Conservation (phyloP, 1,140 invertebrate genomes). For the Anastrepha ludens region DNA sequence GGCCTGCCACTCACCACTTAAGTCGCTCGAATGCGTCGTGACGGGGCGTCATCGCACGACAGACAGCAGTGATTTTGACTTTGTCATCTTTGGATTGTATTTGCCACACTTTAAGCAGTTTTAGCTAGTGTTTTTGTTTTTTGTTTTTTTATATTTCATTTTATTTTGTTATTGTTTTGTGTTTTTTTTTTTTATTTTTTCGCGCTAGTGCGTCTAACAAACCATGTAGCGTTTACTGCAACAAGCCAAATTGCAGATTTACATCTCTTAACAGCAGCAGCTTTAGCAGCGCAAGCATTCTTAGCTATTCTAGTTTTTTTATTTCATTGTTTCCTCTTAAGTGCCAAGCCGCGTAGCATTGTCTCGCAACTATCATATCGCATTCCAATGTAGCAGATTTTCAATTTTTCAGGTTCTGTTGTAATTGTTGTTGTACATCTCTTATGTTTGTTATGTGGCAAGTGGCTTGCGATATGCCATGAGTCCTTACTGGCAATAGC, state of each 20-base stretch:
- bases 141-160: not conserved
- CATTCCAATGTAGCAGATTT: not conserved
- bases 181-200: not conserved
- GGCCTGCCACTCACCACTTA: constrained; percentile 20
- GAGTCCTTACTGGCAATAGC: not conserved
- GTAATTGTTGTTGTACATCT: not conserved
- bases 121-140: not conserved
- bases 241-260: constrained; percentile 40
- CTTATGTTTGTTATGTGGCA: constrained; percentile 32
- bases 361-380: not conserved
- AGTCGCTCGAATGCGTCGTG: not conserved
- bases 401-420: not conserved
- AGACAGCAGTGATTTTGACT: constrained; percentile 46
- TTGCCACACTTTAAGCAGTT: constrained; percentile 24
- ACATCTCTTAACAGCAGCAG: constrained; percentile 24
- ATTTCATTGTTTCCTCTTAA: not conserved
- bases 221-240: constrained; percentile 16
- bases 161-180: not conserved
- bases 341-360: not conserved
- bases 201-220: not conserved
- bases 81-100: constrained; percentile 43
- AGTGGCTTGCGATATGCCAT: constrained; percentile 3
- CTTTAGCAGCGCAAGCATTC: not conserved
- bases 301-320: too few relatives aligned
- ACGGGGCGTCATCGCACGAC: not conserved